phyloP scores from a whole-genome alignment of 2,113 vertebrate genomes.

The Isurus oxyrinchus region DNA sequence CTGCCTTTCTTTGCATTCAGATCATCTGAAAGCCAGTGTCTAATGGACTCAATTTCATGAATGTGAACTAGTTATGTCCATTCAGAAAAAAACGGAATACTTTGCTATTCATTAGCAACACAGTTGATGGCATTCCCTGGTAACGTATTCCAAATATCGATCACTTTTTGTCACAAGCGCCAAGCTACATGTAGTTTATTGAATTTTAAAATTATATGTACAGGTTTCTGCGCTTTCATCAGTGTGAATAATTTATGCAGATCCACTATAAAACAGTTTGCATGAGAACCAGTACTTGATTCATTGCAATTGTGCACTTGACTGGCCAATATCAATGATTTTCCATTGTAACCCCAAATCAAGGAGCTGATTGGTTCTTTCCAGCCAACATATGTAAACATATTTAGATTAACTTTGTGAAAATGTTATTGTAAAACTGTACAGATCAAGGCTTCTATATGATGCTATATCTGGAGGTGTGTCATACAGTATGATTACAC shows the following conservation, averaged over 20 bases:
- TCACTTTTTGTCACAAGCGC: not conserved
- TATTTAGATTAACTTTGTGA: not conserved
- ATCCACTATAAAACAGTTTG: not conserved
- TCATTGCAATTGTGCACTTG: not conserved
- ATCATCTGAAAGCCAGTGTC: not conserved
- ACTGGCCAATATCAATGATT: not conserved
- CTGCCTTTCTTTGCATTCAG: not conserved
- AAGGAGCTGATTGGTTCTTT: not conserved
- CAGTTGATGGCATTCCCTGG: not conserved
- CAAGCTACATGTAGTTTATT: not conserved
- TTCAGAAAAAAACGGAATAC: not conserved
- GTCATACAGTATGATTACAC: not conserved
- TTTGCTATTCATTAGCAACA: not conserved
- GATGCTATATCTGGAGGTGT: not conserved
- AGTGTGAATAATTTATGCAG: not conserved
- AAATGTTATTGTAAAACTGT: not conserved
- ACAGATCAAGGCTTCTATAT: not conserved
- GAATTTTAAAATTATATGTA: not conserved
- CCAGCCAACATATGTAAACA: not conserved
- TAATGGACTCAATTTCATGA: not conserved
- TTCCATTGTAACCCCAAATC: not conserved
- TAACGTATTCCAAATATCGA: not conserved
- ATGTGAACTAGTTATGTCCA: not conserved
- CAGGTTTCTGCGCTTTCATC: not conserved
- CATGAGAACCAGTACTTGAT: not conserved